Evolutionary conservation across 2,888 invertebrate genomes (phyloP).

Genomic region (Brenthis hecate): DNA sequence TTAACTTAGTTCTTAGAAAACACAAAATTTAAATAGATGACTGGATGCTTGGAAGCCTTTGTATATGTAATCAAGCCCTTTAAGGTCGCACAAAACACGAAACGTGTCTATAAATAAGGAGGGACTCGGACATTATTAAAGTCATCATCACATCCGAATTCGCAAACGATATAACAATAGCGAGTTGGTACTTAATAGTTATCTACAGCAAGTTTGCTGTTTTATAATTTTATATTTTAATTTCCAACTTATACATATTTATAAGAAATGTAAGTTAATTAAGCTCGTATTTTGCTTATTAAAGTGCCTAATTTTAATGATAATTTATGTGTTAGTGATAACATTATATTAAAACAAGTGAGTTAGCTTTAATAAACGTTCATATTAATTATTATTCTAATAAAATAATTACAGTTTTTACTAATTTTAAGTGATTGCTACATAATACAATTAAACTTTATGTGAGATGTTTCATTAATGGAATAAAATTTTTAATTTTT

Average conservation of each 20-base stretch:
- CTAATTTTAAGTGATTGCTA: constrained; percentile 12
- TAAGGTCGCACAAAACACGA: constrained; percentile 6
- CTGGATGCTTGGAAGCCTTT: background rate
- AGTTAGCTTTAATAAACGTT: constrained; percentile 15
- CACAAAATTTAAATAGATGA: constrained; percentile 5
- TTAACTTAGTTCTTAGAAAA: constrained; percentile 6
- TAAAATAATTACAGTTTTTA: constrained; percentile 6
- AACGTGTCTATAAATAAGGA: background rate
- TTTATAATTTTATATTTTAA: constrained; percentile 14
- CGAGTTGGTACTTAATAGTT: background rate
- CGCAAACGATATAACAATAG: constrained; percentile 2
- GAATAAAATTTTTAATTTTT: no score
- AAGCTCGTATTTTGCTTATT: constrained; percentile 16
- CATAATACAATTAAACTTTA: constrained; percentile 2
- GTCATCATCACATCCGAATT: constrained; percentile 12
- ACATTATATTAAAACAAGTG: constrained; percentile 6
- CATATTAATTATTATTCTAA: constrained; percentile 10
- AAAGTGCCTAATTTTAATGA: constrained; percentile 20
- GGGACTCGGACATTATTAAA: background rate
- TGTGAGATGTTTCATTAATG: background rate
- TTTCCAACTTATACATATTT: constrained; percentile 25
- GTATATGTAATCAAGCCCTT: constrained; percentile 5
- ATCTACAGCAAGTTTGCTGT: background rate
- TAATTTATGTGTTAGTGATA: constrained; percentile 20
- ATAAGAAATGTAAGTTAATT: constrained; percentile 18